These are phyloP conservation scores for Atrichornis clamosus DNA, from an alignment of 2,113 vertebrate genomes.

Conservation along the genomic window DNA sequence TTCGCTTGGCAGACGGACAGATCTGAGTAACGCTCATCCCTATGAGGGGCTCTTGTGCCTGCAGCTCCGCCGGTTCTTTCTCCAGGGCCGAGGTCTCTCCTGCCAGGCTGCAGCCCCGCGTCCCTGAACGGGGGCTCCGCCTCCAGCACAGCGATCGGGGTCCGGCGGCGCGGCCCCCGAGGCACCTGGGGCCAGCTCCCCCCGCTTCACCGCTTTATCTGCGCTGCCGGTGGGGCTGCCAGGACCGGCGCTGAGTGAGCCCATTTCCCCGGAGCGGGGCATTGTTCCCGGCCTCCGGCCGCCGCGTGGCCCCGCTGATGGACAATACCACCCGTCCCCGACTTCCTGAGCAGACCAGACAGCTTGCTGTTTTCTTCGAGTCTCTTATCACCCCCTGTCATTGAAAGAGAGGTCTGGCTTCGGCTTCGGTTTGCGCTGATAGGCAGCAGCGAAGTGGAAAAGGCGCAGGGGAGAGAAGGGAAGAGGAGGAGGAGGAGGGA, in stretches of 20 bases:
- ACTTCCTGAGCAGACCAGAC: conserved; percentile 80
- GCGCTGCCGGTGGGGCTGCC: not conserved
- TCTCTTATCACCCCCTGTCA: conserved; percentile 76
- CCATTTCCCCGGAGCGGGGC: conserved; percentile 59
- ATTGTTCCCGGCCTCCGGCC: conserved; percentile 60
- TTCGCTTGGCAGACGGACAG: not conserved
- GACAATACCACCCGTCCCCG: conserved; percentile 65
- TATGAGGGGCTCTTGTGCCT: not conserved
- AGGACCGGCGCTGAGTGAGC: conserved; percentile 54
- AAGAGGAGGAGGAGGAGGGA: not conserved
- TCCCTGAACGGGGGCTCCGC: not conserved
- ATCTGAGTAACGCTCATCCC: not conserved
- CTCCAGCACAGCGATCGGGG: not conserved
- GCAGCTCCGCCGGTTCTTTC: not conserved
- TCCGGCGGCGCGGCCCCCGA: not conserved
- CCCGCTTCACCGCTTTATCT: conserved; percentile 38
- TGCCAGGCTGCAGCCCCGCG: not conserved
- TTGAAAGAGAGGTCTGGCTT: conserved; percentile 66
- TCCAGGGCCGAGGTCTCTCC: not conserved
- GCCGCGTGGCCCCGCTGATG: conserved; percentile 59
- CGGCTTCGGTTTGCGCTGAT: conserved; percentile 65
- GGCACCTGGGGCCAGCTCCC: not conserved
- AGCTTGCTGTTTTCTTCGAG: conserved; percentile 71
- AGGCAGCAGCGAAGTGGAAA: conserved; percentile 51
- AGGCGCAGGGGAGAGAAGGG: not conserved